These are phyloP conservation scores for Eugnorisma glareosa DNA, from an alignment of 2,888 invertebrate species.

Conservation along the genomic window DNA sequence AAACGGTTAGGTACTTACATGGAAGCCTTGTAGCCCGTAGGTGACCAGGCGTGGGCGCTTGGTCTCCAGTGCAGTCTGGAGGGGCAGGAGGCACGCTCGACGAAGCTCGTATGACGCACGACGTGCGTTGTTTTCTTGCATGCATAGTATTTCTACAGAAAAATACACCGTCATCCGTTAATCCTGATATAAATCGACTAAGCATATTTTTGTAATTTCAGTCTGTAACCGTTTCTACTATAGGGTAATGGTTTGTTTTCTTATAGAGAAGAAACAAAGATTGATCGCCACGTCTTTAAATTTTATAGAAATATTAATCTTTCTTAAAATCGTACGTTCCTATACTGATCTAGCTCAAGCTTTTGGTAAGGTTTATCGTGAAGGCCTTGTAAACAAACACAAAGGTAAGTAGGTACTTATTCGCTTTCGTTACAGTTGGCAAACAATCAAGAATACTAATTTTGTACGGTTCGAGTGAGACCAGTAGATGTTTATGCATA, in stretches of 20 bases:
- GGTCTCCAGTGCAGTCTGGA: constrained; percentile 96
- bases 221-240: too few relatives aligned
- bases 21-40: constrained; percentile 96
- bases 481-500: background rate
- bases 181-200: background rate
- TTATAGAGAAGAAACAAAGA: background rate
- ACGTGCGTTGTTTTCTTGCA: constrained; percentile 94
- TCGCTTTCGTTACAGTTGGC: constrained; percentile 21
- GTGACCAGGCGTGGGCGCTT: constrained; percentile 96
- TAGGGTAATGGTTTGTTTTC: too few relatives aligned
- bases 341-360: background rate
- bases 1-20: constrained; percentile 91
- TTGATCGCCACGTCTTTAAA: background rate
- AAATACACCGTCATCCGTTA: background rate
- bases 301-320: background rate
- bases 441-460: constrained; percentile 22
- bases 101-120: constrained; percentile 96
- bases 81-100: constrained; percentile 95
- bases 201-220: background rate
- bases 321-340: background rate
- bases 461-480: background rate
- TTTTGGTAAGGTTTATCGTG: constrained; percentile 16
- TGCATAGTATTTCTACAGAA: constrained; percentile 93
- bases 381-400: constrained; percentile 30
- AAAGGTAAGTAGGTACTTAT: background rate